A percentile compares a stretch with the other conserved stretches of the same genome.
Evolutionary conservation across 2,113 vertebrate genomes (phyloP).

Genomic region (Oophaga pumilio): DNA sequence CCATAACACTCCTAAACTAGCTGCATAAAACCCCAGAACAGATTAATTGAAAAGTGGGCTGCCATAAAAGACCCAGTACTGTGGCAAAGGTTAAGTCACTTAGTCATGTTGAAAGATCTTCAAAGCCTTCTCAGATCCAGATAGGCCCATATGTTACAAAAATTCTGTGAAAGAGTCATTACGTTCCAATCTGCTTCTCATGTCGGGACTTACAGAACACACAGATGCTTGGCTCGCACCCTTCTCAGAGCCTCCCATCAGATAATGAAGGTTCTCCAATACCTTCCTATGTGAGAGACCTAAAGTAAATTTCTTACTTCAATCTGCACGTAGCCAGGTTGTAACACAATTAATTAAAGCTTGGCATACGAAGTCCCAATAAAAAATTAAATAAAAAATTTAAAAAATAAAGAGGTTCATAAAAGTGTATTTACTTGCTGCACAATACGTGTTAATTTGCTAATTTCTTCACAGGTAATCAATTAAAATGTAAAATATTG

Average conservation of each 20-base stretch:
- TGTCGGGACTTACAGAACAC: slow-evolving; percentile 73
- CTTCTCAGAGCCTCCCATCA: slow-evolving; percentile 73
- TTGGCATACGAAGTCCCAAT: neutral
- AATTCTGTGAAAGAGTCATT: slow-evolving; percentile 78
- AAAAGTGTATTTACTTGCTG: slow-evolving; percentile 81
- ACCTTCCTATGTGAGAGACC: slow-evolving; percentile 64
- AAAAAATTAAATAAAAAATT: slow-evolving; percentile 1
- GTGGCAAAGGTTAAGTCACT: slow-evolving; percentile 90
- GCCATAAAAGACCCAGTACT: slow-evolving; percentile 72
- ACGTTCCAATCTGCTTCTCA: slow-evolving; percentile 77
- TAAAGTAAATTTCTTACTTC: slow-evolving; percentile 69
- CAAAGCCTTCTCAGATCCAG: slow-evolving; percentile 91
- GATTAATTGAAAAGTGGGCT: slow-evolving; percentile 61
- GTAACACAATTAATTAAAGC: slow-evolving; percentile 23
- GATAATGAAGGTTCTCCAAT: slow-evolving; percentile 70
- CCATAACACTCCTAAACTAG: slow-evolving; percentile 1
- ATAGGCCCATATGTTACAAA: slow-evolving; percentile 86
- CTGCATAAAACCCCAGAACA: slow-evolving; percentile 31
- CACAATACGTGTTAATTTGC: slow-evolving; percentile 95
- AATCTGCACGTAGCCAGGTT: slow-evolving; percentile 73
- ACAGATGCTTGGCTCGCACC: slow-evolving; percentile 76
- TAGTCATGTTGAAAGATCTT: slow-evolving; percentile 95
- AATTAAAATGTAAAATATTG: slow-evolving; percentile 85
- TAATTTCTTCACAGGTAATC: slow-evolving; percentile 95
- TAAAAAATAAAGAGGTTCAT: slow-evolving; percentile 71